phyloP scores from a whole-genome alignment of 2,888 invertebrate species.

The Trissolcus japonicus region DNA sequence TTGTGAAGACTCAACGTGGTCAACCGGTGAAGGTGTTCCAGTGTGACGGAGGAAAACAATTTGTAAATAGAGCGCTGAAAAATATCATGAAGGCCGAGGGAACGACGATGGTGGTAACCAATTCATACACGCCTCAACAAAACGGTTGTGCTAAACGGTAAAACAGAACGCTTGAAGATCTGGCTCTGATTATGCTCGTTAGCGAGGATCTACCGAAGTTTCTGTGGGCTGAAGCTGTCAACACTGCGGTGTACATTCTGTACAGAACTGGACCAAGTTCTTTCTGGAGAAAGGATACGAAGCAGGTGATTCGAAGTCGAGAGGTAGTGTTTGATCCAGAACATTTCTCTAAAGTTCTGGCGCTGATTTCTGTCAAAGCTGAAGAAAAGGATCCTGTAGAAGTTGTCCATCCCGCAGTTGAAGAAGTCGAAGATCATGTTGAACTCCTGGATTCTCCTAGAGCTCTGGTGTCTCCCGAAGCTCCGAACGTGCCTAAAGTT shows the following conservation, averaged over 20 bases:
- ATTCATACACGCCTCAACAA: constrained; percentile 63
- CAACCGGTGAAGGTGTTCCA: constrained; percentile 26
- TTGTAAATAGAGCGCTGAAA: constrained; percentile 15
- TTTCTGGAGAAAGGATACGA: constrained; percentile 30
- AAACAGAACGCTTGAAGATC: constrained; percentile 39
- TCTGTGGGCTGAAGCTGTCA: constrained; percentile 38
- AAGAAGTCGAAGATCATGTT: no score
- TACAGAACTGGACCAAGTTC: constrained; percentile 51
- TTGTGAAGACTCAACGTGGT: constrained; percentile 49
- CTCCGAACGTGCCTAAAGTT: no score
- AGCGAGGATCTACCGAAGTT: constrained; percentile 25
- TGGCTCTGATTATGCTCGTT: constrained; percentile 33
- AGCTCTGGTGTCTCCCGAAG: no score
- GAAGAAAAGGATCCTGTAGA: no score
- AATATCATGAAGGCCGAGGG: constrained; percentile 9
- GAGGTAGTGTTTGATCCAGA: constrained; percentile 33
- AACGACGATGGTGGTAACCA: constrained; percentile 12
- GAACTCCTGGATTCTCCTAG: no score
- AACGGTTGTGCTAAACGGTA: constrained; percentile 53
- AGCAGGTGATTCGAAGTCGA: constrained; percentile 22
- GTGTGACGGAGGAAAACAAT: constrained; percentile 40
- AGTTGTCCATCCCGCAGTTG: no score
- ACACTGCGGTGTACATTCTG: constrained; percentile 45
- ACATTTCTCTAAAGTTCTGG: neutral
- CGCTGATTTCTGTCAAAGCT: neutral